phyloP scores from a whole-genome alignment of 2,888 invertebrate genomes.

The Antitype chi region DNA sequence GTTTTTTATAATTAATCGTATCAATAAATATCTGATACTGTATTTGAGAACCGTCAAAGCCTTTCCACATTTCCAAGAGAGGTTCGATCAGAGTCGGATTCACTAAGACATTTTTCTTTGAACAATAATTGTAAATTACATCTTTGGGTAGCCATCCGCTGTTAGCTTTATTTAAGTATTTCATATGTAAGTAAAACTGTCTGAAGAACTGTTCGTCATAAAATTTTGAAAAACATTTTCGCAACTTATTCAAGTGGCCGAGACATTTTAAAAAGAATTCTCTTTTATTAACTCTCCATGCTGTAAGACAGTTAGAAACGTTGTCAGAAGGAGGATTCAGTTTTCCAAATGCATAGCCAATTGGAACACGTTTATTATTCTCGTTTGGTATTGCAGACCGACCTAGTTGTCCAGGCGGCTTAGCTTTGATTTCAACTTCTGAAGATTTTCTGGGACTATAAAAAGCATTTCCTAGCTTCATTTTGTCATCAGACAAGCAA shows the following conservation, averaged over 20 bases:
- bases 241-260: conserved; percentile 76
- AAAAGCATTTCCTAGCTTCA: conserved; percentile 70
- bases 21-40: conserved; percentile 81
- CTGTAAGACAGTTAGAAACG: conserved; percentile 76
- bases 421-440: conserved; percentile 75
- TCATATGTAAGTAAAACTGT: conserved; percentile 68
- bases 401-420: conserved; percentile 72
- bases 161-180: conserved; percentile 73
- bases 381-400: conserved; percentile 78
- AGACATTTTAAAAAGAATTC: conserved; percentile 80
- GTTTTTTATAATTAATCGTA: conserved; percentile 77
- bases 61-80: conserved; percentile 77
- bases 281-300: conserved; percentile 72
- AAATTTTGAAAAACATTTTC: conserved; percentile 69
- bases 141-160: conserved; percentile 82
- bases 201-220: conserved; percentile 65
- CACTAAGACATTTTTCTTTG: conserved; percentile 75
- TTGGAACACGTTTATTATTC: conserved; percentile 81
- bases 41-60: conserved; percentile 78
- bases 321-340: conserved; percentile 72
- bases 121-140: conserved; percentile 79
- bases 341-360: conserved; percentile 83
- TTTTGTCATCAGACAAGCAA: conserved; percentile 73
- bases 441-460: conserved; percentile 71
- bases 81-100: conserved; percentile 78